Percentiles rank a stretch among this genome's conserved stretches.
phyloP scores from a whole-genome alignment of 2,797 vertebrate genomes.

The Falco rusticolus region DNA sequence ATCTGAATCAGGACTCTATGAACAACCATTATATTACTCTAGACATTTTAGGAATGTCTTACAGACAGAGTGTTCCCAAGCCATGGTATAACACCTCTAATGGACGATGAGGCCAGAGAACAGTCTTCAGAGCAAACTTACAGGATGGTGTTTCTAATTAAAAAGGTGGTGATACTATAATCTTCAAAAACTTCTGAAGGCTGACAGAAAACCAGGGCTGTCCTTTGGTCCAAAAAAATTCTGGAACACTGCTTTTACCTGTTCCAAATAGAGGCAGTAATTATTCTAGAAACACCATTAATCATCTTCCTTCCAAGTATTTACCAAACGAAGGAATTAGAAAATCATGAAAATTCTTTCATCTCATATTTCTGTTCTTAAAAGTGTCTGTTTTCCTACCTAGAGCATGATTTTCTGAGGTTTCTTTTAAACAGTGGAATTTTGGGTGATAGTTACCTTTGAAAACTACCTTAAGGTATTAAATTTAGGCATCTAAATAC shows the following conservation, averaged over 20 bases:
- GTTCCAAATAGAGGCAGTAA: not conserved
- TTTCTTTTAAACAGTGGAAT: not conserved
- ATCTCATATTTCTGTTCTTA: not conserved
- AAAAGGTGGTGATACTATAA: not conserved
- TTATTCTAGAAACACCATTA: not conserved
- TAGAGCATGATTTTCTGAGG: not conserved
- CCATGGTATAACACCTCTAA: not conserved
- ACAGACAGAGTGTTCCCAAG: not conserved
- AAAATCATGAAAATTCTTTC: not conserved
- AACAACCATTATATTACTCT: not conserved
- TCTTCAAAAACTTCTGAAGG: not conserved
- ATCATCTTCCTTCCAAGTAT: not conserved
- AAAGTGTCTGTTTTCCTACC: not conserved
- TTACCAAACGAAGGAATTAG: not conserved
- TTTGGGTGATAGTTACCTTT: not conserved
- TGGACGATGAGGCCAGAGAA: not conserved
- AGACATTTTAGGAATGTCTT: not conserved
- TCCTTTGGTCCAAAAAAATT: not conserved
- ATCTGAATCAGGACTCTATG: constrained; percentile 29
- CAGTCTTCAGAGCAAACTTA: not conserved
- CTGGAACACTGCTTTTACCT: not conserved
- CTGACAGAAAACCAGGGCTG: not conserved
- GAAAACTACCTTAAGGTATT: not conserved
- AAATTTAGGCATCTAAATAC: not conserved
- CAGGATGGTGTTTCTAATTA: not conserved